A percentile compares a stretch with the other conserved stretches of the same genome.
Evolutionary conservation across 2,113 vertebrate genomes (phyloP).

Genomic region (Poeciliopsis turrubarensis): DNA sequence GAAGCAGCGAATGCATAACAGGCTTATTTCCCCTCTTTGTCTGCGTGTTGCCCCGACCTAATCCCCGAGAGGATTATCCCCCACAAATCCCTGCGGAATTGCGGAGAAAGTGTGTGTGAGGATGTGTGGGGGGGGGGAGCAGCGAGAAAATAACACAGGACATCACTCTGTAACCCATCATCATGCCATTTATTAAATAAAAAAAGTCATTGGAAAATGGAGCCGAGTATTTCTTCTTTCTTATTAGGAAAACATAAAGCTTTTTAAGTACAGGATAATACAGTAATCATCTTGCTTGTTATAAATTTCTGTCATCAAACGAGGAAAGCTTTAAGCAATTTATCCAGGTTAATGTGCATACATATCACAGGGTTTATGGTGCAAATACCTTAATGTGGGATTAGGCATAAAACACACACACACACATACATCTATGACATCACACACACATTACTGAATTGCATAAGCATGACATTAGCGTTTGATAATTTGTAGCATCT

Average conservation of each 20-base stretch:
- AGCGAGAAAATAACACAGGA: constrained; percentile 55
- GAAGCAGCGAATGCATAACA: constrained; percentile 81
- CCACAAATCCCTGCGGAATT: constrained; percentile 79
- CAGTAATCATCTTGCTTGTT: constrained; percentile 69
- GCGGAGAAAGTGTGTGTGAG: constrained; percentile 66
- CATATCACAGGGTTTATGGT: constrained; percentile 74
- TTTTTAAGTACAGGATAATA: constrained; percentile 72
- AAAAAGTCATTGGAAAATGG: constrained; percentile 44
- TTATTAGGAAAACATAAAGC: constrained; percentile 60
- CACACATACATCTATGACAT: constrained; percentile 42
- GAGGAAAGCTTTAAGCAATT: constrained; percentile 75
- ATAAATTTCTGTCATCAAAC: constrained; percentile 72
- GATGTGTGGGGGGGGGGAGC: constrained; percentile 36
- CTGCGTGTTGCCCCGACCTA: constrained; percentile 80
- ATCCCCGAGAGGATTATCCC: constrained; percentile 81
- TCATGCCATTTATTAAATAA: constrained; percentile 57
- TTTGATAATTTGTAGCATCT: constrained; percentile 61
- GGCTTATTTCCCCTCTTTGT: constrained; percentile 82
- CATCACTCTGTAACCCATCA: constrained; percentile 68
- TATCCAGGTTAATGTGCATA: constrained; percentile 71
- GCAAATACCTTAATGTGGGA: constrained; percentile 70
- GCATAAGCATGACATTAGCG: constrained; percentile 61
- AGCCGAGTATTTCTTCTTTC: constrained; percentile 56
- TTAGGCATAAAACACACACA: constrained; percentile 69
- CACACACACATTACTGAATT: constrained; percentile 59